phyloP scores from a whole-genome alignment of 1,140 invertebrate genomes.

The Muscidifurax raptorellus region DNA sequence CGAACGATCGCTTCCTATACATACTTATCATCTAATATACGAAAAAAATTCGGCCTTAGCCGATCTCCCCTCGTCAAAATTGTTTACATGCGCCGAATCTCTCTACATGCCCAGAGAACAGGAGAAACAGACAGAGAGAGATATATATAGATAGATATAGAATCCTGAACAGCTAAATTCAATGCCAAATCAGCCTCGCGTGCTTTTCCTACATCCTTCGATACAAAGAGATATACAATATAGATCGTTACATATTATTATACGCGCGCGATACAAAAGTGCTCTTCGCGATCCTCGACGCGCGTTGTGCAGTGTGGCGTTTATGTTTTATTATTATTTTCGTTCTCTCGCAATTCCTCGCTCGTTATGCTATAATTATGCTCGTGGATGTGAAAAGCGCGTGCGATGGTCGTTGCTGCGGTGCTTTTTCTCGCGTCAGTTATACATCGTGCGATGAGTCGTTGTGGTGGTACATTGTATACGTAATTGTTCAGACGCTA shows the following conservation, averaged over 20 bases:
- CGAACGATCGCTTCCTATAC: background rate
- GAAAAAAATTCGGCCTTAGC: background rate
- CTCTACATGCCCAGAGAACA: background rate
- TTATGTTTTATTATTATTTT: background rate
- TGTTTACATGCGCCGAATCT: background rate
- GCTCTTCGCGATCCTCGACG: background rate
- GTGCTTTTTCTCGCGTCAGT: background rate
- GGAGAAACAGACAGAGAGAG: background rate
- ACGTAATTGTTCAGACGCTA: constrained; percentile 62
- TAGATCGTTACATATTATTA: background rate
- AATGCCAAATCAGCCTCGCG: background rate
- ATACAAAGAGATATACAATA: background rate
- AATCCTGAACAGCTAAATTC: background rate
- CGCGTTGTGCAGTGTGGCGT: background rate
- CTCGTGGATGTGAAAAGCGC: background rate
- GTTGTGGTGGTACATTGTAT: background rate
- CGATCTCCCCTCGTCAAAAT: background rate
- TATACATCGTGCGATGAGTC: background rate
- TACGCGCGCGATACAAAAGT: background rate
- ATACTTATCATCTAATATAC: background rate
- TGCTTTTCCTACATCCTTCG: background rate
- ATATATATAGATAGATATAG: background rate
- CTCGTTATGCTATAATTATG: background rate
- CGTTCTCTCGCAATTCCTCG: background rate
- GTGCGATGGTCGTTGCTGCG: background rate